Conservation (phyloP, 2,113 vertebrate species). For the Zosterops borbonicus region DNA sequence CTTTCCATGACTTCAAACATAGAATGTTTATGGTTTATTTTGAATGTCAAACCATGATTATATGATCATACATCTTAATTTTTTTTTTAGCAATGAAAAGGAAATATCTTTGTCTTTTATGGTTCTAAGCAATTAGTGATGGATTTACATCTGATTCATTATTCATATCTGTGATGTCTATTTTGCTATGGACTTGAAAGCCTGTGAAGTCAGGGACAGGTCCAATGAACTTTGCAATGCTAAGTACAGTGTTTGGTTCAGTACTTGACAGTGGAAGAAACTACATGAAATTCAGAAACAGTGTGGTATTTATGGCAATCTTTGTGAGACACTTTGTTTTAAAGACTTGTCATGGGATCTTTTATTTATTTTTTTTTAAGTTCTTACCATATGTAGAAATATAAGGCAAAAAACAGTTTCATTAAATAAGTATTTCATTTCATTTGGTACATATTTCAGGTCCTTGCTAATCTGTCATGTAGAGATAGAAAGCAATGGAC, state of each 20-base stretch:
- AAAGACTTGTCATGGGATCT: neutral
- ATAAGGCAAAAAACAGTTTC: neutral
- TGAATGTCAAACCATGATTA: neutral
- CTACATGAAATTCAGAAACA: neutral
- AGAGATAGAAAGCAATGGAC: neutral
- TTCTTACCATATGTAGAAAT: neutral
- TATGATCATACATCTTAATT: neutral
- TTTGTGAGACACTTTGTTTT: neutral
- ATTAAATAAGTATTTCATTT: neutral
- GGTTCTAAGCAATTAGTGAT: neutral
- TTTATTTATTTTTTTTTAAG: neutral
- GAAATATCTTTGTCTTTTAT: neutral
- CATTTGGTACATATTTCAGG: neutral
- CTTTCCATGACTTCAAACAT: neutral
- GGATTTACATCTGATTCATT: neutral
- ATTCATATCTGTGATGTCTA: neutral
- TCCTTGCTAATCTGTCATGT: neutral
- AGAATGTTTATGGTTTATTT: neutral
- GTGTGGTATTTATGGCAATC: neutral
- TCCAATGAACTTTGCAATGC: neutral
- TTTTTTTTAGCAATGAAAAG: neutral
- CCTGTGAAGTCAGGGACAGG: neutral
- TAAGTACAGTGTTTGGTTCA: neutral
- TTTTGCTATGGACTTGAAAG: neutral
- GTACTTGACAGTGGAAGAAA: neutral